Base-by-base conservation (phyloP, 1,140 invertebrate species). In the Cydia fagiglandana region DNA sequence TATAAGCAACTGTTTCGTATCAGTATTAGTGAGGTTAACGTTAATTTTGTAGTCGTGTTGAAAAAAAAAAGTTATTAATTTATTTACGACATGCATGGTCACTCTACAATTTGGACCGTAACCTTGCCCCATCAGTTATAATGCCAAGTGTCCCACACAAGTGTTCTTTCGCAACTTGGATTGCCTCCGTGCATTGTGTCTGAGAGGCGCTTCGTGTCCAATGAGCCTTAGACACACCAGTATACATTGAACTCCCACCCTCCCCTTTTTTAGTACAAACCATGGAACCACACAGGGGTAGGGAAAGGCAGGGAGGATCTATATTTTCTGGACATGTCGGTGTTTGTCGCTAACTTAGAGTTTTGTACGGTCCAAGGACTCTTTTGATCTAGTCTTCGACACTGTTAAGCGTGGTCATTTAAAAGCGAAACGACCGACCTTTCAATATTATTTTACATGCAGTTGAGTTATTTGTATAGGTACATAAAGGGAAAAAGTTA, bases 351-450 rank as follows among this genome's bases (percentile, higher is more conserved):
- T 64, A 68, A 68, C 64, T 15, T 68, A 68, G 64, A 68, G 24
- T 13, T 68, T 68, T 34, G 64, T 41, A 68, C 64, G 64, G 64
- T 38, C 64, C 28, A 68, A 68, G 64, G 64, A 68, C 30, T 68
- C 64, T 68, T 68, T 68, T 68, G 64, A 68, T 68, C 30, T 68
- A n/a, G 5, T 68, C 64, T 68, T 38, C 64, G 15, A 68, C 64
- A 68, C 64, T 68, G 64, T 34, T 68, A 66, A 66, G 64, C 64
- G 64, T 68, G 34, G 64, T 68, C 30, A 68, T 68, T 68, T 68
- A 17, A 17, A 56, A 56, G 47, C 53, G 53, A 20, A 56, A 56
- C 50, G n/a, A 20, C 53, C 50, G n/a, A 20, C 53, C 53, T 17
- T 17, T 7, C 7, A 56, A 20, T 56, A 20, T 56, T 56, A 56